These are phyloP conservation scores for Gymnoscelis rufifasciata DNA, from an alignment of 2,888 invertebrate genomes.

Conservation along the genomic window DNA sequence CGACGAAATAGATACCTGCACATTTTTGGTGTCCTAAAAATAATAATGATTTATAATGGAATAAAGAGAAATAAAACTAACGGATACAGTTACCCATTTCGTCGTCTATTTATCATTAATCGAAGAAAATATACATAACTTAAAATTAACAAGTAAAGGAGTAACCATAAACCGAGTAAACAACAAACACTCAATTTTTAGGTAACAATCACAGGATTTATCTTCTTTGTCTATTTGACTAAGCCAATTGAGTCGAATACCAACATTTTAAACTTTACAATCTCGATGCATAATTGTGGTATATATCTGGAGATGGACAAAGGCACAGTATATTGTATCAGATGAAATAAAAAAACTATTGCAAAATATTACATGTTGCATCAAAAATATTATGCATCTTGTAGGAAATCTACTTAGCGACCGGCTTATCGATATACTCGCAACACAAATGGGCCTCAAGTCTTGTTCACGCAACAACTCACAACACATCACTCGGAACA, in stretches of 20 bases:
- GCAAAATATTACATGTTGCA: conserved; percentile 9
- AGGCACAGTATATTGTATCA: conserved; percentile 5
- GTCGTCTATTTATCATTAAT: conserved; percentile 8
- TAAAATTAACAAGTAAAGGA: conserved; percentile 17
- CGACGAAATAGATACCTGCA: conserved; percentile 18
- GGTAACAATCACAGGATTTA: conserved; percentile 31
- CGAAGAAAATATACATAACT: conserved; percentile 14
- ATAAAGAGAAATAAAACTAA: conserved; percentile 18
- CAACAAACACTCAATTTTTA: conserved; percentile 31
- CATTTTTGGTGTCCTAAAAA: conserved; percentile 23
- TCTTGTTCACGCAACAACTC: background rate
- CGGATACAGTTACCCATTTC: conserved; percentile 15
- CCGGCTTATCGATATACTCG: background rate
- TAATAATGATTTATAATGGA: conserved; percentile 7
- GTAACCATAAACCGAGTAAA: conserved; percentile 22
- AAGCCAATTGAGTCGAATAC: conserved; percentile 23
- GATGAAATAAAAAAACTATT: conserved; percentile 2
- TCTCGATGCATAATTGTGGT: background rate
- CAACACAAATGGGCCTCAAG: background rate
- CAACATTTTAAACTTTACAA: conserved; percentile 2
- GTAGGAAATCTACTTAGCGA: background rate
- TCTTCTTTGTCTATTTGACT: conserved; percentile 31
- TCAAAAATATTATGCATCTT: conserved; percentile 12
- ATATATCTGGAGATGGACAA: background rate
- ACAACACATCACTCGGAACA: conserved; percentile 8